These are phyloP conservation scores for Idris sp. DNA, from an alignment of 1,140 invertebrate genomes.

Conservation along the genomic window DNA sequence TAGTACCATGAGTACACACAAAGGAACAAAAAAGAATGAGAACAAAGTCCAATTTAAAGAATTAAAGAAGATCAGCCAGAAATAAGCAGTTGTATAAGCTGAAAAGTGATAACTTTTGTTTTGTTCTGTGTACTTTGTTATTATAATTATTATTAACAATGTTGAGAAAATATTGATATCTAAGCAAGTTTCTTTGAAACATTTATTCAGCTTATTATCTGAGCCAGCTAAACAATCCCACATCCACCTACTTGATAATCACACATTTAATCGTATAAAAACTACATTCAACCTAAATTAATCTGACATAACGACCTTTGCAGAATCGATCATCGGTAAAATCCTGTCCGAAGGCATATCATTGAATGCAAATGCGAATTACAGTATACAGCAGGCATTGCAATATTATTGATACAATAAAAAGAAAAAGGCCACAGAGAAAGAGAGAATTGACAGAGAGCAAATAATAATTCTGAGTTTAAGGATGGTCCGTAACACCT, in stretches of 20 bases:
- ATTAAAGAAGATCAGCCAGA: too few relatives aligned
- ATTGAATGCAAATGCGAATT: conserved; percentile 60
- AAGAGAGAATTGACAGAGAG: conserved; percentile 44
- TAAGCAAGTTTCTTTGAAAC: too few relatives aligned
- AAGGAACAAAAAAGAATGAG: too few relatives aligned
- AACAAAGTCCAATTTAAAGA: too few relatives aligned
- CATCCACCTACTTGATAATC: conserved; percentile 16
- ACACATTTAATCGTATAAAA: conserved; percentile 37
- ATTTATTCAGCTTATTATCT: too few relatives aligned
- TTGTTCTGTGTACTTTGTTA: too few relatives aligned
- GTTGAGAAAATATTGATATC: too few relatives aligned
- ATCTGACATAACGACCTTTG: conserved; percentile 55
- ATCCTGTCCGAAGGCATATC: conserved; percentile 41
- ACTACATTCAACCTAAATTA: conserved; percentile 42
- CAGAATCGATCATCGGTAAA: conserved; percentile 53
- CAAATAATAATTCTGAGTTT: conserved; percentile 60
- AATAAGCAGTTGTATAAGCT: too few relatives aligned
- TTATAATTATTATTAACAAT: too few relatives aligned
- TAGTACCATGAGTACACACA: too few relatives aligned
- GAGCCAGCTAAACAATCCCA: background rate
- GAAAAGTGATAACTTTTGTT: too few relatives aligned
- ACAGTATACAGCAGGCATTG: conserved; percentile 18
- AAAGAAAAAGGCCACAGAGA: conserved; percentile 36
- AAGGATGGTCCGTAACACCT: conserved; percentile 62
- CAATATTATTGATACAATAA: conserved; percentile 59